Base-by-base conservation (phyloP, 2,888 invertebrate genomes). In the Fissipunctia ypsillon region DNA sequence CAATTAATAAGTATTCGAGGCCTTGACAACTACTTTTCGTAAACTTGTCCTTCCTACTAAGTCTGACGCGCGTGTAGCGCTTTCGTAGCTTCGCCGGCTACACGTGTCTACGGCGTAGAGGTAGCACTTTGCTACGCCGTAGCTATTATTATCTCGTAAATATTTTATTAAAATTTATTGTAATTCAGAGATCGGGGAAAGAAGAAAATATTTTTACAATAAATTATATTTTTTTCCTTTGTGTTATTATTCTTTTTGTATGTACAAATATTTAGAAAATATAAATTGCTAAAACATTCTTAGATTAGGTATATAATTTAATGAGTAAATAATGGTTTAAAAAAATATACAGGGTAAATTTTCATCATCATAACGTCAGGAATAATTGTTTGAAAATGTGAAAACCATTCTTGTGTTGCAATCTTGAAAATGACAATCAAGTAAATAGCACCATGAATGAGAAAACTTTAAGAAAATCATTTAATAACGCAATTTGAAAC, bases 61-160 rank as follows among this genome's bases (percentile, higher is more conserved):
- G 22, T 54, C 52, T 4, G 57, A 25, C 57, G 56, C 69, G 68
- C 61, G 59, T 54, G 68, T 57, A 67, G 69, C 60, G 35, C 45
- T 68, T 69, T 79, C 79, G 79, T 73, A 79, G 76, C 76, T 69
- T 50, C 41, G 41, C 48, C 73, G 41, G 66, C 31, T 74, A 79
- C 81, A 76, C 79, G 82, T 82, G 76, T 72, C 79, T 72, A 81
- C 79, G 82, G 48, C 79, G 82, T 81, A 81, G 81, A 66, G 50
- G 38, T 61, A 16, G 31, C 10, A 38, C 35, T 41, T 35, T 41
- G 35, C 67, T 66, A 71, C 65, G 73, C 19, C 65, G 75, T 31
- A 48, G 60, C 52, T 19, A 31, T 43, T 41, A 54, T 68, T 12
- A 48, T 48, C 38, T 45, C 45, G 16, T 10, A 1, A 9, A n/a